phyloP scores from a whole-genome alignment of 2,113 vertebrate species.

The Castor canadensis region DNA sequence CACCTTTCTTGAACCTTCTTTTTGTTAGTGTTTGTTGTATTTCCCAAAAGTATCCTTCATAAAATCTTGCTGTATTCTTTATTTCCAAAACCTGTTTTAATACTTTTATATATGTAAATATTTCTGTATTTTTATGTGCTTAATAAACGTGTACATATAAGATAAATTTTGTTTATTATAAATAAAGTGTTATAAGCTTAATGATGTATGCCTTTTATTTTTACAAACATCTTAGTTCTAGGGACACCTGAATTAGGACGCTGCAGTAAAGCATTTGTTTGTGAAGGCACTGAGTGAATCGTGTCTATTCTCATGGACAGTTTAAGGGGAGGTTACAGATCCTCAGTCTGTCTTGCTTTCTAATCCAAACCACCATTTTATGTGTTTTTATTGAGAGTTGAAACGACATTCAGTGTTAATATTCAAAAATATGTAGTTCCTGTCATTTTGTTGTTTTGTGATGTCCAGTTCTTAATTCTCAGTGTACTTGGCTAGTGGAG shows the following conservation, averaged over 20 bases:
- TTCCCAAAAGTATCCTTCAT: constrained; percentile 25
- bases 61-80: constrained; percentile 31
- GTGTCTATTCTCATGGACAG: background rate
- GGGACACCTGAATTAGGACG: background rate
- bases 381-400: background rate
- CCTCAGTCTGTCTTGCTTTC: background rate
- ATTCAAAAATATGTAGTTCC: too few relatives aligned
- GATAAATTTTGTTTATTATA: constrained; percentile 61
- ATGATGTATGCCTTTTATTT: background rate
- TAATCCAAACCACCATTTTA: background rate
- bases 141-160: constrained; percentile 65
- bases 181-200: constrained; percentile 60
- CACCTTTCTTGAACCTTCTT: constrained; percentile 15
- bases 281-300: background rate
- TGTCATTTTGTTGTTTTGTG: too few relatives aligned
- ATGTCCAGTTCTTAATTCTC: too few relatives aligned
- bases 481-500: too few relatives aligned
- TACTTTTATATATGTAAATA: constrained; percentile 83
- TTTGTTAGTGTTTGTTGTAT: constrained; percentile 17
- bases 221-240: background rate
- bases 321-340: background rate
- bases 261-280: background rate
- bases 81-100: constrained; percentile 69
- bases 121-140: constrained; percentile 76
- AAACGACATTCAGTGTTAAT: too few relatives aligned